phyloP scores from a whole-genome alignment of 2,888 invertebrate species.

The Crepidodera aurea region DNA sequence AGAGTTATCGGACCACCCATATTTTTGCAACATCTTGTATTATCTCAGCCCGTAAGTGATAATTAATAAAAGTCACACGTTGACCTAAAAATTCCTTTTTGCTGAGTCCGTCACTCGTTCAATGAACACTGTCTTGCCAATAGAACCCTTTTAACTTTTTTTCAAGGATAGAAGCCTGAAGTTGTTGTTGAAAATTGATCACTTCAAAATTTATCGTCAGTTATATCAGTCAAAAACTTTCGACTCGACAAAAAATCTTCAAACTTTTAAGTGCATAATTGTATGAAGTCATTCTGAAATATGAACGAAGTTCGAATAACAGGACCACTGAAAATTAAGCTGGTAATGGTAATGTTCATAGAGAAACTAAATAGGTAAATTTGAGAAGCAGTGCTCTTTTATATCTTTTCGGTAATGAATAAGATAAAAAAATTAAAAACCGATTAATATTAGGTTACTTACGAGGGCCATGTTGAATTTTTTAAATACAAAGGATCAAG shows the following conservation, averaged over 20 bases:
- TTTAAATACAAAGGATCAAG: too few species aligned
- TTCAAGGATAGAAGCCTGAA: constrained; percentile 33
- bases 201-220: constrained; percentile 43
- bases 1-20: too few species aligned
- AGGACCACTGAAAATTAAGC: constrained; percentile 12
- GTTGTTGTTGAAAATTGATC: constrained; percentile 43
- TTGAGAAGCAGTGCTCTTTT: too few species aligned
- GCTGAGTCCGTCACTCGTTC: background rate
- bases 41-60: background rate
- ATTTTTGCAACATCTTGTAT: too few species aligned
- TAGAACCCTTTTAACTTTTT: constrained; percentile 26
- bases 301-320: constrained; percentile 33
- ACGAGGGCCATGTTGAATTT: too few species aligned
- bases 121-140: background rate
- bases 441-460: too few species aligned
- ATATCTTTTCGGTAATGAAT: too few species aligned
- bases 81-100: background rate
- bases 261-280: constrained; percentile 42
- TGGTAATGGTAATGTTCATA: background rate
- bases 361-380: too few species aligned
- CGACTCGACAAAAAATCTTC: constrained; percentile 30
- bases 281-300: constrained; percentile 41
- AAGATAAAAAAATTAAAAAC: too few species aligned
- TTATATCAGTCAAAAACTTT: constrained; percentile 41
- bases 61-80: background rate